phyloP scores from a whole-genome alignment of 2,113 vertebrate genomes.

The Varanus salvator region DNA sequence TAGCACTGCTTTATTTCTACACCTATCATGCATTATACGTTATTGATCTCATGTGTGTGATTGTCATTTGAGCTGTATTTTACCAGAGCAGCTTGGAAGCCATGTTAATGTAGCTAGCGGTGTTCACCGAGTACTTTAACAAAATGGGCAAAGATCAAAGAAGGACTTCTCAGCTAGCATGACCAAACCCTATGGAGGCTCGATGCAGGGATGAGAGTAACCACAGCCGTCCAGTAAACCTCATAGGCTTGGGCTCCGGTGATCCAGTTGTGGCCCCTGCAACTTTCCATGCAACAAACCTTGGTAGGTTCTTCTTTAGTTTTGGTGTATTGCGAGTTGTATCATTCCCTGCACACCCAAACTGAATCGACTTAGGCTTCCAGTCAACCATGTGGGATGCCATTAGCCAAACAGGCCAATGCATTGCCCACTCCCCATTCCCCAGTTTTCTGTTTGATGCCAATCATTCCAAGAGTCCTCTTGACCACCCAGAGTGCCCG shows the following conservation, averaged over 20 bases:
- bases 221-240: neutral
- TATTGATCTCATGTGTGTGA: neutral
- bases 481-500: too few species aligned
- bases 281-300: neutral
- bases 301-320: neutral
- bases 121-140: neutral
- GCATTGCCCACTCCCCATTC: too few species aligned
- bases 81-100: neutral
- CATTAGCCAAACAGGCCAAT: too few species aligned
- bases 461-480: too few species aligned
- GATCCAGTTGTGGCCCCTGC: neutral
- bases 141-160: neutral
- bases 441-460: too few species aligned
- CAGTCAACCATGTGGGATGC: too few species aligned
- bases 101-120: neutral
- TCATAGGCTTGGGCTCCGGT: neutral
- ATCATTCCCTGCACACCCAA: too few species aligned
- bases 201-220: neutral
- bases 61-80: neutral
- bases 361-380: too few species aligned
- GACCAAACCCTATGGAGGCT: neutral
- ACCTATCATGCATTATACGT: neutral
- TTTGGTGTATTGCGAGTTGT: neutral
- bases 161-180: neutral
- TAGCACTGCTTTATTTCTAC: neutral